Evolutionary conservation across 2,113 vertebrate genomes (phyloP).

Genomic region (Hydropotes inermis): DNA sequence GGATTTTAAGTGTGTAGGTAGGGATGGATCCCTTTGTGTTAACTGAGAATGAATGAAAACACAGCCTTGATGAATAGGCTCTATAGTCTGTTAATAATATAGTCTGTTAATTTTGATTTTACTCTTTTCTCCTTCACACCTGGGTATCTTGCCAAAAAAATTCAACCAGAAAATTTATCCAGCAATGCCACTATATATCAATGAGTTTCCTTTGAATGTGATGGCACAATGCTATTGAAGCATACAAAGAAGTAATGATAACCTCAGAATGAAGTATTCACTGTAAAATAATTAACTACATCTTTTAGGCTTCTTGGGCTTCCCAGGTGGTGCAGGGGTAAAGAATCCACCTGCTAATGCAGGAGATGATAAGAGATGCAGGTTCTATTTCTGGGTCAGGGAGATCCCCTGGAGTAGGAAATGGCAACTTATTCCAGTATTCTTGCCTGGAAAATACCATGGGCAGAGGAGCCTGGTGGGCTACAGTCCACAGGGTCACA

Average conservation of each 20-base stretch:
- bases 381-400: background rate
- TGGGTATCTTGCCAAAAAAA: background rate
- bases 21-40: background rate
- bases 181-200: background rate
- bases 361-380: background rate
- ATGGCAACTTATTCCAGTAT: background rate
- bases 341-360: background rate
- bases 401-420: background rate
- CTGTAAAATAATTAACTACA: background rate
- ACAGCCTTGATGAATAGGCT: background rate
- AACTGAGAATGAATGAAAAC: conserved; percentile 14
- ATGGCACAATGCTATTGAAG: background rate
- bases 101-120: background rate
- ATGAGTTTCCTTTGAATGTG: background rate
- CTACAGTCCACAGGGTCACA: background rate
- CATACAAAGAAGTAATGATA: background rate
- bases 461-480: background rate
- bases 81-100: background rate
- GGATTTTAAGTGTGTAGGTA: background rate
- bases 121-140: background rate
- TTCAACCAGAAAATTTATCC: background rate
- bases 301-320: background rate
- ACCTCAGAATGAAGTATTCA: background rate
- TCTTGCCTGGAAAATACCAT: background rate
- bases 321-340: background rate